Base-by-base conservation (phyloP, 2,113 vertebrate genomes). In the Edolisoma coerulescens region DNA sequence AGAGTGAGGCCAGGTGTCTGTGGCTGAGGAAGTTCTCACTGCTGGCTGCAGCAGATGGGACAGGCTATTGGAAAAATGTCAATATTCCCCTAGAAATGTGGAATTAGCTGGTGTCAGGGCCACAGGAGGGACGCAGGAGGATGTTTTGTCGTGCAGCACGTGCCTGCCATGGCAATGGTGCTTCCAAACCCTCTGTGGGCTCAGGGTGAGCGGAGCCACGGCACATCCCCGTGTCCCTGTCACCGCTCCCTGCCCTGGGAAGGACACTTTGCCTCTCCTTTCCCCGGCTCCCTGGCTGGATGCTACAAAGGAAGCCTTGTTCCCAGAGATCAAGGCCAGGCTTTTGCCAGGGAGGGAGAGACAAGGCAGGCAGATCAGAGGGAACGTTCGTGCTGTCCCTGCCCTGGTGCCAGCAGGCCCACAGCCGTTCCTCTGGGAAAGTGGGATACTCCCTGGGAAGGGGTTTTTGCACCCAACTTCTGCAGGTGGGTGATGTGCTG, bases 401-500 rank as follows among this genome's bases (percentile, higher is more conserved):
- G 49, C 10, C 0, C 56, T 33, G 81, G 0, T 6, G 14, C 0
- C 77, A 37, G 26, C 54, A 39, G 75, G 17, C 3, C 6, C 59
- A 53, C 76, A 16, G 50, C 68, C 22, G 5, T 18, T 10, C 28
- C 76, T 32, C 78, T 77, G 86, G 44, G 24, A 33, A 4, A 11
- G 53, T 0, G 0, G 50, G 50, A 57, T 4, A 1, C 4, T 64
- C n/a, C 56, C 39, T 27, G 57, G 68, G 23, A 84, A 70, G 11
- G 65, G 35, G 2, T 2, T 67, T 67, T 19, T 64, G 49, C 65
- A 60, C 52, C 81, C 50, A 49, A 0, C 13, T 61, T 28, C 42
- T 56, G 52, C 33, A 10, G 0, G 0, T 7, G 75, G 41, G 33
- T 37, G n/a, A n/a, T n/a, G n/a, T n/a, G n/a, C n/a, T n/a, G 67